Conservation (phyloP, 2,888 invertebrate genomes). For the Pandemis corylana region DNA sequence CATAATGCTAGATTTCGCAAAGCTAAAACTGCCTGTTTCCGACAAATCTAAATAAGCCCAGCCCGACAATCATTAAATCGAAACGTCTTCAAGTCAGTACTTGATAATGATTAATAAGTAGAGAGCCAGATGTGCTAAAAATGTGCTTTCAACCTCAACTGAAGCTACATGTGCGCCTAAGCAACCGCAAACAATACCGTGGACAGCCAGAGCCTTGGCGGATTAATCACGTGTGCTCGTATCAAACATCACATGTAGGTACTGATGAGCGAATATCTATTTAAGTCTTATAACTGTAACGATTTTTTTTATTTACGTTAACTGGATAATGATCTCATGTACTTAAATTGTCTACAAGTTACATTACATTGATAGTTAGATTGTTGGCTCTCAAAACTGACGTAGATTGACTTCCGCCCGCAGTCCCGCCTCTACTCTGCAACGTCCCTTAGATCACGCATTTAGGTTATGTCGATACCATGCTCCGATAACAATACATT, state of each 20-base stretch:
- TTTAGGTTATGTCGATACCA: conserved; percentile 30
- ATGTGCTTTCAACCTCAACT: conserved; percentile 31
- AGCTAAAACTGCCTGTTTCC: background rate
- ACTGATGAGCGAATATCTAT: conserved; percentile 5
- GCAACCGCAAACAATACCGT: conserved; percentile 39
- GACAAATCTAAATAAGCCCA: background rate
- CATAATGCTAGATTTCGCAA: background rate
- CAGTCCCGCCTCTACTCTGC: conserved; percentile 1
- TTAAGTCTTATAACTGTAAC: background rate
- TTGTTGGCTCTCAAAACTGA: background rate
- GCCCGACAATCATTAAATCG: background rate
- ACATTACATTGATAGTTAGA: background rate
- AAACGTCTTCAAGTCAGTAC: conserved; percentile 2
- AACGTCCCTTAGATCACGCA: conserved; percentile 17
- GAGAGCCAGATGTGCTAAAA: conserved; percentile 25
- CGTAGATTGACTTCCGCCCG: conserved; percentile 8
- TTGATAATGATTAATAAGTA: conserved; percentile 13
- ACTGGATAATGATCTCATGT: background rate
- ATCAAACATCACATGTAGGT: conserved; percentile 42
- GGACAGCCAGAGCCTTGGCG: conserved; percentile 45
- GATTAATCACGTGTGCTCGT: conserved; percentile 47
- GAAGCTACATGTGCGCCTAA: conserved; percentile 33
- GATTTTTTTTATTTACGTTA: background rate
- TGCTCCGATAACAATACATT: conserved; percentile 20
- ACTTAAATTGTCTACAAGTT: background rate